Percentiles rank a stretch among this genome's conserved stretches.
phyloP scores from a whole-genome alignment of 92 coral and sea anemone genomes.

The Zoanthus solanderi region DNA sequence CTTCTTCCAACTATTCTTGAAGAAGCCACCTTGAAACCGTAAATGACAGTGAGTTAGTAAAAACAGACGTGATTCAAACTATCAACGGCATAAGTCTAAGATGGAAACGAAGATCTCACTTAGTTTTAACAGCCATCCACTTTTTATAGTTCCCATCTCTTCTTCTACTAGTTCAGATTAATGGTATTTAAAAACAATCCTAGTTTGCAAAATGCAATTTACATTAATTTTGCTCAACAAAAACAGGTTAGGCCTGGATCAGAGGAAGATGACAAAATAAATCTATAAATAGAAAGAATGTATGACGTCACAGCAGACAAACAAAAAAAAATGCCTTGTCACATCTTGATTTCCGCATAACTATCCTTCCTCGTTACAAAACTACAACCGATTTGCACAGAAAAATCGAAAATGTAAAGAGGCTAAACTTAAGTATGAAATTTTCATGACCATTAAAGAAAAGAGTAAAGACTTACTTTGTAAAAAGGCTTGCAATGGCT shows the following conservation, averaged over 20 bases:
- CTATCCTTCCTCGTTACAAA: too few species aligned
- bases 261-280: conserved; percentile 28
- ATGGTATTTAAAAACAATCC: neutral
- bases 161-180: neutral
- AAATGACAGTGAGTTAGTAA: neutral
- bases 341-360: neutral
- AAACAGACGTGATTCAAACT: neutral
- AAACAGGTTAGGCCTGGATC: conserved; percentile 10
- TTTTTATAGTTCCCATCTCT: conserved; percentile 88
- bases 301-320: conserved; percentile 21
- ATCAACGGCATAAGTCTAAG: neutral
- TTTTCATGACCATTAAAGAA: too few species aligned
- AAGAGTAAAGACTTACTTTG: too few species aligned
- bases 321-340: neutral
- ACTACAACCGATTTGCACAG: too few species aligned
- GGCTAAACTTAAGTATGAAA: too few species aligned
- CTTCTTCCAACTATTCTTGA: conserved; percentile 94
- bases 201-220: neutral
- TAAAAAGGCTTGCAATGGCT: too few species aligned
- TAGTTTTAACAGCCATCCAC: conserved; percentile 91
- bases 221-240: neutral
- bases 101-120: conserved; percentile 59
- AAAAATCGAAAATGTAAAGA: too few species aligned
- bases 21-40: conserved; percentile 79
- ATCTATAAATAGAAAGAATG: conserved; percentile 11